phyloP scores from a whole-genome alignment of 2,797 vertebrate species.

The Pelodytes ibericus region DNA sequence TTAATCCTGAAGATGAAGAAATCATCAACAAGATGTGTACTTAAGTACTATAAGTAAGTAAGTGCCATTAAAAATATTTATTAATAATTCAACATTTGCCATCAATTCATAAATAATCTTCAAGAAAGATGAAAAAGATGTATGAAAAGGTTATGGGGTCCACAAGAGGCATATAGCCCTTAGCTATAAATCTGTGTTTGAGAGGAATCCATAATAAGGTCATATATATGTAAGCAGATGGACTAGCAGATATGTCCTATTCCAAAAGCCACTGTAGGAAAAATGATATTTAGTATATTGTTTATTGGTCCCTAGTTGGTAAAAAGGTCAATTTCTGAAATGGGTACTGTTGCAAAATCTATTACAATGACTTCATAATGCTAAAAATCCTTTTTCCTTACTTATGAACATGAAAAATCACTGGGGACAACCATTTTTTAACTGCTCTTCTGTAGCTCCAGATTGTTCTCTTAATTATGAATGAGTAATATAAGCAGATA shows the following conservation, averaged over 20 bases:
- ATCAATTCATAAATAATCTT: too few species aligned
- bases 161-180: not conserved
- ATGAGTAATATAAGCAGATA: not conserved
- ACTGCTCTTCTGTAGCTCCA: not conserved
- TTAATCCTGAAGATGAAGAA: too few species aligned
- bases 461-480: constrained; percentile 18
- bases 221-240: not conserved
- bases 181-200: not conserved
- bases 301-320: not conserved
- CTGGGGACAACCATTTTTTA: not conserved
- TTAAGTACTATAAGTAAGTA: too few species aligned
- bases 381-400: constrained; percentile 4
- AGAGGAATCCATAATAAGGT: not conserved
- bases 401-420: not conserved
- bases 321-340: constrained; percentile 2
- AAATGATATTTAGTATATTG: not conserved
- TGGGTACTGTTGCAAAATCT: not conserved
- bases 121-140: not conserved
- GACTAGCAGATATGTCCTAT: constrained; percentile 3
- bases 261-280: not conserved
- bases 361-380: not conserved
- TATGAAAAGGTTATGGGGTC: not conserved
- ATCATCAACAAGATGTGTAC: too few species aligned
- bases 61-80: too few species aligned
- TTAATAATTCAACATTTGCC: too few species aligned